Evolutionary conservation across 2,797 vertebrate genomes (phyloP), one percentile per base, ranked within the genome.

Genomic region (Heliangelus exortis): DNA sequence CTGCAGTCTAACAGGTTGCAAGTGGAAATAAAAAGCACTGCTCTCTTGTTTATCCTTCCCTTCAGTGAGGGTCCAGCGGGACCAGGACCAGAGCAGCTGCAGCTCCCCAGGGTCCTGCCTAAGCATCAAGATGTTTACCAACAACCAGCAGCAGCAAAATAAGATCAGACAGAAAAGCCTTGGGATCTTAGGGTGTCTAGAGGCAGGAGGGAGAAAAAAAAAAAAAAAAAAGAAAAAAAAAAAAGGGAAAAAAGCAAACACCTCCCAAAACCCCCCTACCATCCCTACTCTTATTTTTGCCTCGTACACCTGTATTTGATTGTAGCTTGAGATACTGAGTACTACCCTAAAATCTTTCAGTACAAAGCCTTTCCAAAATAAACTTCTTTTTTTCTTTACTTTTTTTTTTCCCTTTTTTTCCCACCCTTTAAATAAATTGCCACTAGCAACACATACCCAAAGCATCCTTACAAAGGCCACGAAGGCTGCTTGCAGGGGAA

Each of bases 121-220:
- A 96, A 94, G 58, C 95, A 96, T 63, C 89, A 96, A 84, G 96
- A 91, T 98, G 97, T 97, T 98, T 98, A 98, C 97, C 96, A 97
- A 95, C 91, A 91, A 97, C 91, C 91, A 92, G 45, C 88, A 95
- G 41, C 93, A 29, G 34, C 72, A 28, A 33, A 69, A 95, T 19
- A 76, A 84, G 51, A 89, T 57, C 77, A 90, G 79, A 82, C 86
- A 92, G 77, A 36, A 90, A 82, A 74, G 28, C 92, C 85, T 33
- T 61, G 41, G 69, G 74, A 91, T 61, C 45, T 72, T 55, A 41
- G 36, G 68, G 43, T 28, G 39, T 22, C 43, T 41, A 26, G 5
- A 50, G 9, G 16, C 54, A 57, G 62, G 73, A 28, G 10, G 10
- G 18, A 15, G 12, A 10, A 23, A 57, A 34, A 7, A 28, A 29